These are phyloP conservation scores for Brachymystax lenok DNA, from an alignment of 2,797 vertebrate species.

Conservation along the genomic window DNA sequence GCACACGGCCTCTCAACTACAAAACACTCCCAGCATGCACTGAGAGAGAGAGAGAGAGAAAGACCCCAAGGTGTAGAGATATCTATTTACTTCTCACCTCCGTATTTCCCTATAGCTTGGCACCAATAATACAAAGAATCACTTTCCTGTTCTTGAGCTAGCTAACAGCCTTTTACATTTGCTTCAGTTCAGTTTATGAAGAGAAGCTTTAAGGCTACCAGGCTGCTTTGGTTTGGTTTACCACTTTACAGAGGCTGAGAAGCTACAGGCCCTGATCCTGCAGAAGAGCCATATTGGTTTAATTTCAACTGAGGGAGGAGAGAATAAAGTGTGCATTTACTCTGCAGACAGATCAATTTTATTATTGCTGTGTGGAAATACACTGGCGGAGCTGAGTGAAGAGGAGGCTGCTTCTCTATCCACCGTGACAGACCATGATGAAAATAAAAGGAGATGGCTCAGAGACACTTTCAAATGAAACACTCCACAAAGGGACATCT, in stretches of 20 bases:
- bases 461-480: constrained; percentile 23
- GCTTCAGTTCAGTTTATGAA: constrained; percentile 27
- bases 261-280: constrained; percentile 34
- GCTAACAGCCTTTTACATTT: background rate
- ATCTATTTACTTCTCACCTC: constrained; percentile 11
- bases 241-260: background rate
- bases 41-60: too few species aligned
- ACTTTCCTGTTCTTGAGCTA: constrained; percentile 14
- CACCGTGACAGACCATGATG: constrained; percentile 28
- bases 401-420: too few species aligned
- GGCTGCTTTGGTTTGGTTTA: background rate
- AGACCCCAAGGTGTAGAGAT: constrained; percentile 31
- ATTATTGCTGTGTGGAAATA: constrained; percentile 51
- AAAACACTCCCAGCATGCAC: too few species aligned
- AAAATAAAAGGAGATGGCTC: constrained; percentile 16
- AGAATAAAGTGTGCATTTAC: constrained; percentile 65
- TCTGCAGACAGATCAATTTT: constrained; percentile 61
- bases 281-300: constrained; percentile 45
- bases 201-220: background rate
- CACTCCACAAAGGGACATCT: constrained; percentile 8
- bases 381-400: constrained; percentile 16
- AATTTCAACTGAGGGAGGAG: constrained; percentile 56
- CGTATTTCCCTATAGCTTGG: background rate
- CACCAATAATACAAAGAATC: constrained; percentile 24
- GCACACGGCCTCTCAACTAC: too few species aligned